phyloP scores from a whole-genome alignment of 2,797 vertebrate genomes.

The Galago senegalensis region DNA sequence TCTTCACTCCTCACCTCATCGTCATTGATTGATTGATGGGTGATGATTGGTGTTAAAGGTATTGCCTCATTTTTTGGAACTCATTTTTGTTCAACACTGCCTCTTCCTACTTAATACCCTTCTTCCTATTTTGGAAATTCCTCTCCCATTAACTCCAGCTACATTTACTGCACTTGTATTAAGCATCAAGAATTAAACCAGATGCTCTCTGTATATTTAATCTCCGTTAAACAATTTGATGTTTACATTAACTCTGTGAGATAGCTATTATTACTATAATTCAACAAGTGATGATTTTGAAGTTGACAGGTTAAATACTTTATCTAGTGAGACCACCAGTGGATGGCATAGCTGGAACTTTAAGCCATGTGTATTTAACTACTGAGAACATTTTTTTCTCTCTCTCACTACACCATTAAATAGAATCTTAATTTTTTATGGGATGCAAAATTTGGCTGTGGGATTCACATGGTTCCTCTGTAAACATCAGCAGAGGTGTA shows the following conservation, averaged over 20 bases:
- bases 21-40: background rate
- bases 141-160: background rate
- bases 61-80: constrained; percentile 13
- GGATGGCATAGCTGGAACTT: background rate
- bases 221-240: background rate
- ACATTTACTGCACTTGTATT: background rate
- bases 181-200: background rate
- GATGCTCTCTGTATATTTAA: background rate
- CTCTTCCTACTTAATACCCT: background rate
- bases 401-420: background rate
- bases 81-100: background rate
- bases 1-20: background rate
- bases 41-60: background rate
- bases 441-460: background rate
- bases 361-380: constrained; percentile 18
- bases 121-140: constrained; percentile 42
- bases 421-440: background rate
- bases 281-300: background rate
- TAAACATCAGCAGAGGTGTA: background rate
- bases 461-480: background rate
- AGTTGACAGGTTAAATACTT: constrained; percentile 1
- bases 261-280: constrained; percentile 23
- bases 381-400: background rate
- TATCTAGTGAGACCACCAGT: background rate
- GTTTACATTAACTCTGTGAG: background rate